Base-by-base conservation (phyloP, 2,113 vertebrate species). In the Oenanthe oenanthe region DNA sequence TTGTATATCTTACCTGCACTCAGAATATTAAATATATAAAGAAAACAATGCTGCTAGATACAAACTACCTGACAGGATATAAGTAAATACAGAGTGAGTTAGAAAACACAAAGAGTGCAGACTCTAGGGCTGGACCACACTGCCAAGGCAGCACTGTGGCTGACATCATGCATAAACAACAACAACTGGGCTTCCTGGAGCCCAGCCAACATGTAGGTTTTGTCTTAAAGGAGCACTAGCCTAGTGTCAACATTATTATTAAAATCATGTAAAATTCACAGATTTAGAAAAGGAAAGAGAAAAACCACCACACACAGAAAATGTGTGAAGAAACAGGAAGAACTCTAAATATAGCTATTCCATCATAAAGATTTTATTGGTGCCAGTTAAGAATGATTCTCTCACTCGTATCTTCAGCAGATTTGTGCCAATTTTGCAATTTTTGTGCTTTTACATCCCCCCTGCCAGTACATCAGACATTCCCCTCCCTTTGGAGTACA, bases 371-470 rank as follows among this genome's bases (percentile, higher is more conserved):
- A 40, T 80, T 80, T 91, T 71, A 89, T 54, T 67, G 34, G 28
- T 70, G 81, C 47, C 38, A 88, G 67, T 82, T 66, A 66, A 58
- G 67, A 78, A 66, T 74, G 25, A 93, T 89, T 89, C 88, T 71
- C 60, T 83, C 71, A n/a, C 73, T 82, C 0, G 0, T 58, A 72
- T 57, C 81, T 90, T 88, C 32, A 73, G 82, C 17, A 56, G 26
- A 48, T 85, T 87, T 85, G 54, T 77, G 88, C 92, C 87, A 89
- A 26, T 88, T 91, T 70, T 82, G 95, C 87, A 85, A 63, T 83
- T 91, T 84, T 82, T 88, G 62, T 81, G 73, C 60, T 93, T 88
- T 89, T 72, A 60, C 17, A 32, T 40, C 3, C 22, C 40, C 42
- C 22, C 28, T 53, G 29, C 54, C 63, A 76, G 72, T 67, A 79